phyloP scores from a whole-genome alignment of 2,113 vertebrate genomes.

The Ciconia stormi region DNA sequence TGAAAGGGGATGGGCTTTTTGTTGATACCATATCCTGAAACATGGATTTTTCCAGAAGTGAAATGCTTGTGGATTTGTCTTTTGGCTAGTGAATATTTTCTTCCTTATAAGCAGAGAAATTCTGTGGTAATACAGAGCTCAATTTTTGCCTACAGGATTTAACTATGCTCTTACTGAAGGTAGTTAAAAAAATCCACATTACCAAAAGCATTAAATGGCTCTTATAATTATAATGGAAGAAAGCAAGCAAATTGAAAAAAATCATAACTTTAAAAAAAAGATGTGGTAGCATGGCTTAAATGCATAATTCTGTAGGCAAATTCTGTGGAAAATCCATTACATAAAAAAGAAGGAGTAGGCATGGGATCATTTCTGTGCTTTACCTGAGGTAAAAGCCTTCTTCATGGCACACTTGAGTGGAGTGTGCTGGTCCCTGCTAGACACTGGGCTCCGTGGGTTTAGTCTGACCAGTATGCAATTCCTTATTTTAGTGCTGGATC shows the following conservation, averaged over 20 bases:
- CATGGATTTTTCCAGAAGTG: not conserved
- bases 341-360: not conserved
- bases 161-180: not conserved
- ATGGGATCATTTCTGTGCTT: not conserved
- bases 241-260: not conserved
- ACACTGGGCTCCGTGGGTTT: not conserved
- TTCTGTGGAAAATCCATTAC: not conserved
- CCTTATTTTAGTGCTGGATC: not conserved
- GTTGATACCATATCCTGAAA: not conserved
- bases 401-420: not conserved
- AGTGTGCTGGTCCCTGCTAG: not conserved
- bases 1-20: not conserved
- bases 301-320: not conserved
- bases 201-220: not conserved
- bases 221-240: not conserved
- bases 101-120: not conserved
- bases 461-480: not conserved
- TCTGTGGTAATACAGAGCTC: not conserved
- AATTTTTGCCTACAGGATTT: not conserved
- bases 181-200: not conserved
- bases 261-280: rapidly evolving
- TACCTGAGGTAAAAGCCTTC: not conserved
- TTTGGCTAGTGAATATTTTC: not conserved
- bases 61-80: not conserved
- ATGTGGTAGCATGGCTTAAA: not conserved